A percentile compares a stretch with the other conserved stretches of the same genome.
These are phyloP conservation scores for Oxytorus armatus DNA, from an alignment of 2,888 invertebrate species.

Conservation along the genomic window DNA sequence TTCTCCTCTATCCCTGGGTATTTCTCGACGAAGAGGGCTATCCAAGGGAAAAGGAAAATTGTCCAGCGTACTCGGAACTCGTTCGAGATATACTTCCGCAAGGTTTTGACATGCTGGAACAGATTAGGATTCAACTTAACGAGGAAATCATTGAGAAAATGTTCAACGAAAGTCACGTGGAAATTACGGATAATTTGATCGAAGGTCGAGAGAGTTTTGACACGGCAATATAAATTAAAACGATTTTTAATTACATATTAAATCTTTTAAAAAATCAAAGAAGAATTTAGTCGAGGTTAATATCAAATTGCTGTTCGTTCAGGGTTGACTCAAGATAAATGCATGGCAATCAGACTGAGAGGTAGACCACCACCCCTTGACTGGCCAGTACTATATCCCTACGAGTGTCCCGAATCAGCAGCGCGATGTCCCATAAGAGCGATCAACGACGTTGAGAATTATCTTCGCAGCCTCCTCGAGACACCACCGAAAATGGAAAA, in stretches of 20 bases:
- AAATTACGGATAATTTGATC: conserved; percentile 76
- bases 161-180: conserved; percentile 75
- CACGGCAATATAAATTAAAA: not conserved
- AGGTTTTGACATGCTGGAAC: conserved; percentile 78
- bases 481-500: conserved; percentile 22
- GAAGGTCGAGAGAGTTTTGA: conserved; percentile 65
- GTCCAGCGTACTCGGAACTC: conserved; percentile 76
- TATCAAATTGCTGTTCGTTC: not conserved
- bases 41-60: conserved; percentile 73
- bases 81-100: conserved; percentile 74
- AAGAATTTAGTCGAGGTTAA: not conserved
- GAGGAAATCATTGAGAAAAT: conserved; percentile 74
- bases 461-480: conserved; percentile 69
- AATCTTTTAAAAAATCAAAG: too few species aligned
- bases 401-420: conserved; percentile 66
- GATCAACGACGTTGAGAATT: conserved; percentile 79
- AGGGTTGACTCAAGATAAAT: conserved; percentile 76
- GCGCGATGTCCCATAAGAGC: conserved; percentile 74
- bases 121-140: conserved; percentile 71
- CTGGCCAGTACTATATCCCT: conserved; percentile 78
- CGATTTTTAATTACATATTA: conserved; percentile 1
- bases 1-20: conserved; percentile 79
- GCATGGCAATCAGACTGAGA: conserved; percentile 76
- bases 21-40: conserved; percentile 75
- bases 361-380: conserved; percentile 76